phyloP scores from a whole-genome alignment of 2,113 vertebrate genomes.

The Pseudorectes ferrugineus region DNA sequence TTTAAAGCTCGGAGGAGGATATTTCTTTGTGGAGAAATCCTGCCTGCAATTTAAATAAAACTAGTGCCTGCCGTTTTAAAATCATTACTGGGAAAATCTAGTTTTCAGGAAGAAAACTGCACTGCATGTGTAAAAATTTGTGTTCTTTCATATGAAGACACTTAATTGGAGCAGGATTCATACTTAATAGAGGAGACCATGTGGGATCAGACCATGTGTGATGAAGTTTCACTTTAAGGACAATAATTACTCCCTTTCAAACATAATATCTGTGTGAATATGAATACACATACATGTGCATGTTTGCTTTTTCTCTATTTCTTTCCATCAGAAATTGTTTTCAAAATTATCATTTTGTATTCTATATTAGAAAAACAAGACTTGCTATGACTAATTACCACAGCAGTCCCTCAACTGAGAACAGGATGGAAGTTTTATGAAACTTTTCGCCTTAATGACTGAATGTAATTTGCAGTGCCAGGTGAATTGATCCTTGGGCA shows the following conservation, averaged over 20 bases:
- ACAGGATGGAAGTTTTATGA: background rate
- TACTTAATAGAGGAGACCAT: background rate
- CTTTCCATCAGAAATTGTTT: background rate
- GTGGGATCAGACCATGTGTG: background rate
- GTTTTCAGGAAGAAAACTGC: background rate
- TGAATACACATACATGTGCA: accelerated
- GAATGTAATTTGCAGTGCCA: background rate
- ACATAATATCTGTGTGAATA: background rate
- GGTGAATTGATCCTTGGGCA: background rate
- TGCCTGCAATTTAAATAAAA: background rate
- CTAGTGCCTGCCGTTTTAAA: background rate
- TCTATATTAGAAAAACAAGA: background rate
- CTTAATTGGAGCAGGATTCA: background rate
- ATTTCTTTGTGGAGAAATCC: background rate
- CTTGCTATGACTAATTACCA: background rate
- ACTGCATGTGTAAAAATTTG: background rate
- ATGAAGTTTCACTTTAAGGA: background rate
- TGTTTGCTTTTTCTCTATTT: background rate
- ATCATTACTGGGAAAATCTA: background rate
- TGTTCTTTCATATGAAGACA: background rate
- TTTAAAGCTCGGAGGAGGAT: background rate
- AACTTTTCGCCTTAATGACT: background rate
- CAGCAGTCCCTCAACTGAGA: background rate
- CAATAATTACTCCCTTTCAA: background rate
- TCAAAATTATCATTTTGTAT: background rate